Evolutionary conservation across 1,140 invertebrate genomes (phyloP), one percentile per base, ranked within the genome.

Genomic region (Drosophila oshimai): DNA sequence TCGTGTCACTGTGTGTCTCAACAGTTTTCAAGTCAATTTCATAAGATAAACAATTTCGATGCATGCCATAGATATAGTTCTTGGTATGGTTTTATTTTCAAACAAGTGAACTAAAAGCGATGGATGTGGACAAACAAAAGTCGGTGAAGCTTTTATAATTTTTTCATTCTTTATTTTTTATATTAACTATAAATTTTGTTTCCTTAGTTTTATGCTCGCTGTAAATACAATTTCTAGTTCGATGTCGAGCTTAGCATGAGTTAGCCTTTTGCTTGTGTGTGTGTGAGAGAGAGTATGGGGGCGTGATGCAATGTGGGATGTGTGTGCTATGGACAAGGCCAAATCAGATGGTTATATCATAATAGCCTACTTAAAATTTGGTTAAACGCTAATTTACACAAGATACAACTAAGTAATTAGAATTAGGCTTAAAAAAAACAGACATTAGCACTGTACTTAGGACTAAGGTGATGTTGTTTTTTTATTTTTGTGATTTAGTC

Each of bases 301-400:
- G 31, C 29, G 37, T 50, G 29, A 75, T 69, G 57, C 44, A 57
- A 68, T 69, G 33, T 13, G 22, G 44, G 28, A 33, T 68, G 47
- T 70, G 24, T 33, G 47, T 50, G 53, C 49, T 47, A 61, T 55
- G 71, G 31, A 33, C 28, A 37, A 33, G 58, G 28, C 61, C 68
- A 65, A 86, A 79, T 80, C 73, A 74, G 50, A 74, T 41, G 51
- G 42, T 76, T 60, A 50, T 76, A 50, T 76, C 55, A 62, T 70
- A 67, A 60, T 76, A 86, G 39, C 45, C 81, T 86, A 86, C 80
- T 86, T 86, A 86, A 87, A 86, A 86, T 86, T 86, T 87, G 80
- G 71, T 86, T 86, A 80, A 55, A 80, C 54, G 81, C 80, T 86
- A 86, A 87, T 87, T 86, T 86, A 86, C 80, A 86, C 81, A 87